Evolutionary conservation across 2,888 invertebrate genomes (phyloP).

Genomic region (Eustalomyia histrio): DNA sequence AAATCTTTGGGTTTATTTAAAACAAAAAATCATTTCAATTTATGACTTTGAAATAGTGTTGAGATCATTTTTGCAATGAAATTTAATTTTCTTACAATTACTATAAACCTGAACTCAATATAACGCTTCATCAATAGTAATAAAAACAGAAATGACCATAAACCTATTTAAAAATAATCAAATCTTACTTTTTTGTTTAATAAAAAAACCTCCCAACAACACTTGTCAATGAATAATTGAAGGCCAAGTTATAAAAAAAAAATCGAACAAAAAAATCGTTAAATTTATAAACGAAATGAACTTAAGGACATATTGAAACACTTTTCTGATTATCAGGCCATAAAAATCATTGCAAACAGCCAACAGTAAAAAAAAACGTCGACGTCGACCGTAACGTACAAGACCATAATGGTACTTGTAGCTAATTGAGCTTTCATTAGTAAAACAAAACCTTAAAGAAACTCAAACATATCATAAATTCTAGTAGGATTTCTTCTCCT

Average conservation of each 20-base stretch:
- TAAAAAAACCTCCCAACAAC: constrained; percentile 3
- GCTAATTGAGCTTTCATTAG: constrained; percentile 60
- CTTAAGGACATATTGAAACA: constrained; percentile 6
- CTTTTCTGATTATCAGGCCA: constrained; percentile 33
- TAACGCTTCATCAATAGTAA: constrained; percentile 5
- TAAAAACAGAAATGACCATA: constrained; percentile 18
- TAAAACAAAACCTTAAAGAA: constrained; percentile 36
- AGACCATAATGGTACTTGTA: constrained; percentile 50
- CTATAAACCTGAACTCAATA: constrained; percentile 13
- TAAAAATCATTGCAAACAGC: constrained; percentile 29
- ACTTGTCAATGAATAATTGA: constrained; percentile 35
- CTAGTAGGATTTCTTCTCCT: background rate
- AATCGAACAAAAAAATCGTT: constrained; percentile 25
- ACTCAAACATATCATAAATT: constrained; percentile 37
- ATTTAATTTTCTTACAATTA: constrained; percentile 16
- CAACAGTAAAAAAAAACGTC: background rate
- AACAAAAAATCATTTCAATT: constrained; percentile 1
- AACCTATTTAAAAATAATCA: constrained; percentile 9
- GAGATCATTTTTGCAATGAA: constrained; percentile 13
- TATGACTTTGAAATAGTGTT: background rate
- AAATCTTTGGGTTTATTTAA: background rate
- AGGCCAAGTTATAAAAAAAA: constrained; percentile 49
- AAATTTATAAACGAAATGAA: constrained; percentile 9
- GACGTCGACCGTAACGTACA: background rate
- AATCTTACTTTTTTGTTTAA: background rate